phyloP scores from a whole-genome alignment of 2,888 invertebrate species.

The Meghimatium bilineatum region DNA sequence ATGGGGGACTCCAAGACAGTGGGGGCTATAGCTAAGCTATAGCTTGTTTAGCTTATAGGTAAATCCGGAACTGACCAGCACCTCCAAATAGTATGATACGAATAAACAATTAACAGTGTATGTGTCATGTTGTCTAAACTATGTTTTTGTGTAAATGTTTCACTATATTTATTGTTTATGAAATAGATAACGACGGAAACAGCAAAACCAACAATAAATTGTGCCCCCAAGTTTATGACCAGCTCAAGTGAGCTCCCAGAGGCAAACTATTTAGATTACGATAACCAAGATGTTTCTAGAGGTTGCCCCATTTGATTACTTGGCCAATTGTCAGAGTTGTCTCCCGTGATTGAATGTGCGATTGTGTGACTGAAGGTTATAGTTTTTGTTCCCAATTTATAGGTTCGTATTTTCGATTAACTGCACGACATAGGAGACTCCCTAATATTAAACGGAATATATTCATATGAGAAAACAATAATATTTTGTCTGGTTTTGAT shows the following conservation, averaged over 20 bases:
- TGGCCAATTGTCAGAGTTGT: slow-evolving; percentile 3
- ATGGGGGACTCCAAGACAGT: too few relatives aligned
- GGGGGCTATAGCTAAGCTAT: too few relatives aligned
- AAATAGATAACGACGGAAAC: neutral
- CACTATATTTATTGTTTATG: neutral
- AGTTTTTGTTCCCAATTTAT: neutral
- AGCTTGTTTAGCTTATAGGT: too few relatives aligned
- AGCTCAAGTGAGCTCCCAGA: neutral
- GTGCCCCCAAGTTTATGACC: neutral
- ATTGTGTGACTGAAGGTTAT: neutral
- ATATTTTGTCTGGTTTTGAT: neutral
- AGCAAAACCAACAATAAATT: neutral
- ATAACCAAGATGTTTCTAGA: slow-evolving; percentile 9
- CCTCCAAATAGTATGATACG: too few relatives aligned
- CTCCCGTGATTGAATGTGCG: slow-evolving; percentile 29
- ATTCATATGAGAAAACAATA: neutral
- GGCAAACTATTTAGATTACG: slow-evolving; percentile 16
- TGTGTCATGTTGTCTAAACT: too few relatives aligned
- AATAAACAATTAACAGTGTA: too few relatives aligned
- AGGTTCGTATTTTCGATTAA: slow-evolving; percentile 1
- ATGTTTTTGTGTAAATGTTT: neutral
- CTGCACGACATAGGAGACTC: neutral
- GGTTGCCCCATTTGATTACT: slow-evolving; percentile 12
- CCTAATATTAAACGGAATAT: neutral
- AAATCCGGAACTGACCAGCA: too few relatives aligned